Conservation (phyloP, 2,113 vertebrate genomes). For the Oryzias melastigma region DNA sequence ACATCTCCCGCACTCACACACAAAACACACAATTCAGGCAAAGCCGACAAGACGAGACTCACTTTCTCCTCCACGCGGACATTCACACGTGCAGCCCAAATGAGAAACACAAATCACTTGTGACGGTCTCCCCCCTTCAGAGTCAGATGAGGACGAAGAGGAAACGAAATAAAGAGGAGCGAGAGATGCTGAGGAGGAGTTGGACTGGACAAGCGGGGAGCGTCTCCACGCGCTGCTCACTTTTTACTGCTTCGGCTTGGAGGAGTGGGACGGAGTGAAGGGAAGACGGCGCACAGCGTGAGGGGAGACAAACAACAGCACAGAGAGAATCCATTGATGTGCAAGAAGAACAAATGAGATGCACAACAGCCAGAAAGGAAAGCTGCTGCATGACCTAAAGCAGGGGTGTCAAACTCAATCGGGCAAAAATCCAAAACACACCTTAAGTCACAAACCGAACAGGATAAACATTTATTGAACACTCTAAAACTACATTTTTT, state of each 20-base stretch:
- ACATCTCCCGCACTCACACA: constrained; percentile 29
- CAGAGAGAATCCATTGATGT: too few relatives aligned
- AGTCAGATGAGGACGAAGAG: constrained; percentile 31
- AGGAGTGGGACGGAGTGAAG: constrained; percentile 51
- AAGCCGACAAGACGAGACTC: constrained; percentile 58
- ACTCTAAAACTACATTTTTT: too few relatives aligned
- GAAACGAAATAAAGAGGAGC: constrained; percentile 8
- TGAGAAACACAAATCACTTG: constrained; percentile 51
- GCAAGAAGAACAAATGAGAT: constrained; percentile 29
- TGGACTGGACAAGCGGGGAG: constrained; percentile 38
- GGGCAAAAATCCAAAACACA: too few relatives aligned
- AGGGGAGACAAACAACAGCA: too few relatives aligned
- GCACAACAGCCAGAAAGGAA: constrained; percentile 31
- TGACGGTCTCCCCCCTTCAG: constrained; percentile 40
- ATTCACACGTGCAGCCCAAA: constrained; percentile 51
- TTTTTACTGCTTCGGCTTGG: constrained; percentile 47
- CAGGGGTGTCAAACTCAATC: too few relatives aligned
- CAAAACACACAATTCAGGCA: constrained; percentile 15
- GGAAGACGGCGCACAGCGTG: constrained; percentile 18
- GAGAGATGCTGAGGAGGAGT: constrained; percentile 4
- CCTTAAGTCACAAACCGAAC: too few relatives aligned
- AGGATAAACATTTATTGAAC: too few relatives aligned
- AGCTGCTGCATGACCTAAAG: too few relatives aligned
- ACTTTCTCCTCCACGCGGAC: constrained; percentile 71
- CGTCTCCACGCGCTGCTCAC: too few relatives aligned